phyloP scores from a whole-genome alignment of 2,113 vertebrate genomes.

The Pluvianellus socialis region DNA sequence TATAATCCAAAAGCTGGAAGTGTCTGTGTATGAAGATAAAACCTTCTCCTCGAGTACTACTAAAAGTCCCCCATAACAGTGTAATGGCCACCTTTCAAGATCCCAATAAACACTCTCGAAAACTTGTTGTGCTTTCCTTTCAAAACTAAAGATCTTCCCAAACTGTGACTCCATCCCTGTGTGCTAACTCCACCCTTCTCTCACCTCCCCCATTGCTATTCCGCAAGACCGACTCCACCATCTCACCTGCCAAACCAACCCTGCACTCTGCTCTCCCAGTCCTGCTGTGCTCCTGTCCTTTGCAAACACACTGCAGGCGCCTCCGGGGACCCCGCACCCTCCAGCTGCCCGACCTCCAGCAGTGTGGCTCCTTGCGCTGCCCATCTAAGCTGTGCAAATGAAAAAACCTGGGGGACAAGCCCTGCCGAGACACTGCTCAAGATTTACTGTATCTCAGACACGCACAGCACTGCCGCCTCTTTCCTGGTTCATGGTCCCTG shows the following conservation, averaged over 20 bases:
- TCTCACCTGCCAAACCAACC: neutral
- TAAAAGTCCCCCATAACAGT: neutral
- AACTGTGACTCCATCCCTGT: neutral
- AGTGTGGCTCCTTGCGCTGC: neutral
- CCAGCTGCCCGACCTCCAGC: neutral
- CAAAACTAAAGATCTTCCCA: neutral
- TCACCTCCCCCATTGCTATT: neutral
- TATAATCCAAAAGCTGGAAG: neutral
- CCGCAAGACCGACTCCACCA: neutral
- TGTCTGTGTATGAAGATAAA: neutral
- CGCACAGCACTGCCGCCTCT: neutral
- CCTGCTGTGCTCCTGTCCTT: neutral
- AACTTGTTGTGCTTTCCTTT: neutral
- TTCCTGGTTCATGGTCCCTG: neutral
- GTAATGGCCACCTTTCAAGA: neutral
- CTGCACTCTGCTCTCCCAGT: neutral
- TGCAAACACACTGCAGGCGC: accelerated
- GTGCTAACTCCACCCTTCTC: neutral
- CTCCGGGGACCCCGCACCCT: accelerated
- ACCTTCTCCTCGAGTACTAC: neutral
- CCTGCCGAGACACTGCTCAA: neutral
- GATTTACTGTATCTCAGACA: neutral
- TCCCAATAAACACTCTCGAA: neutral
- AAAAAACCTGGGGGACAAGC: neutral
- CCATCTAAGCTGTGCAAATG: neutral